Percentiles rank a stretch among this genome's conserved stretches.
Conservation (phyloP, 23 tunicate species). For the Aplidium turbinatum region DNA sequence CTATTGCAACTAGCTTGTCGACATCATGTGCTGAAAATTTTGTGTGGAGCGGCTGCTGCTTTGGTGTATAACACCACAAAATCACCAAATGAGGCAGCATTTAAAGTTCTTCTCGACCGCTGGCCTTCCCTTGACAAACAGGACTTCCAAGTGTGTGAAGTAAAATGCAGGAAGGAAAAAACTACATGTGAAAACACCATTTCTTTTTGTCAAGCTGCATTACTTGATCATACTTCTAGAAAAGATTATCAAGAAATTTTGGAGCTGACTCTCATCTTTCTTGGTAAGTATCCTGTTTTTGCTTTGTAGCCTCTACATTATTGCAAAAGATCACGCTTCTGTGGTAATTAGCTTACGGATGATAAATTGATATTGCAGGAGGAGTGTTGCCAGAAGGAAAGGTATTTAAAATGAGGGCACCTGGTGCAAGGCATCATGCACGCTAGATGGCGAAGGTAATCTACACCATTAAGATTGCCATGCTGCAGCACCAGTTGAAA, state of each 20-base stretch:
- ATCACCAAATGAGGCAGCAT: constrained; percentile 12
- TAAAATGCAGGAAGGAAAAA: constrained; percentile 6
- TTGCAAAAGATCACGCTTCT: not conserved
- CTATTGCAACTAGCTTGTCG: constrained; percentile 22
- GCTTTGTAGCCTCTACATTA: not conserved
- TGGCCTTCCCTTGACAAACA: constrained; percentile 2
- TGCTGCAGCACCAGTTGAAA: constrained; percentile 17
- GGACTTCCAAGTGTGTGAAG: constrained; percentile 3
- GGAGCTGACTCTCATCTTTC: constrained; percentile 11
- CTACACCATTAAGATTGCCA: constrained; percentile 19
- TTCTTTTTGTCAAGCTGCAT: constrained; percentile 12
- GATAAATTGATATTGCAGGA: not conserved
- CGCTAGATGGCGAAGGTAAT: constrained; percentile 14
- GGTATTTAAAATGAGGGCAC: not conserved
- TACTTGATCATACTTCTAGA: not conserved
- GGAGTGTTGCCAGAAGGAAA: constrained; percentile 17
- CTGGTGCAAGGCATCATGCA: constrained; percentile 15
- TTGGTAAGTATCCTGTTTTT: constrained; percentile 16
- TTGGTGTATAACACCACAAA: constrained; percentile 5
- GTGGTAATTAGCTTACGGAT: not conserved
- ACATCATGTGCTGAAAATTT: constrained; percentile 16
- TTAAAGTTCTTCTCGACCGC: constrained; percentile 8
- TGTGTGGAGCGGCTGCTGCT: no score
- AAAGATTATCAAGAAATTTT: constrained; percentile 23
- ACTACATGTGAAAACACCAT: no score